Evolutionary conservation across 1,140 invertebrate species (phyloP).

Genomic region (Leptinotarsa texana): DNA sequence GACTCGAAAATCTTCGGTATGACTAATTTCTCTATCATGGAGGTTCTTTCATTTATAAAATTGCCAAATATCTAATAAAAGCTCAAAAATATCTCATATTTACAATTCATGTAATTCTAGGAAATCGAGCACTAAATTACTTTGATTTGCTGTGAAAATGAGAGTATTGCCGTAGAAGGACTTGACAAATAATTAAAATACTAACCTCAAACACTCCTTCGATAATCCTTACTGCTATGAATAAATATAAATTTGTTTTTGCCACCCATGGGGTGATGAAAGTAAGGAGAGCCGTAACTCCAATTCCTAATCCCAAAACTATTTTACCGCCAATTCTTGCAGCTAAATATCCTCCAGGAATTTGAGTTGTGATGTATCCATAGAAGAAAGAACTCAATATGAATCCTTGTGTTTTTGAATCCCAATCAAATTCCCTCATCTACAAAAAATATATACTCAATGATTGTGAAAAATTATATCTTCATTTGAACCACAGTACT

Average conservation of each 20-base stretch:
- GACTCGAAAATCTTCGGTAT: too few relatives aligned
- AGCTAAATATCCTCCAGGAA: constrained; percentile 63
- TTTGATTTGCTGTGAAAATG: too few relatives aligned
- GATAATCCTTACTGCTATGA: constrained; percentile 78
- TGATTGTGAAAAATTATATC: too few relatives aligned
- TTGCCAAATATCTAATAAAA: too few relatives aligned
- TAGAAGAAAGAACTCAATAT: constrained; percentile 89
- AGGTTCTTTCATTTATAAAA: too few relatives aligned
- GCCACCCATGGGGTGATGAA: constrained; percentile 83
- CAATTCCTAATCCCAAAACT: constrained; percentile 79
- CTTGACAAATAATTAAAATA: background rate
- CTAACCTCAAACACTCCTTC: constrained; percentile 87
- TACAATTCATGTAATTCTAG: too few relatives aligned
- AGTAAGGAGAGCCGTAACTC: constrained; percentile 78
- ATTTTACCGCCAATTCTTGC: constrained; percentile 63
- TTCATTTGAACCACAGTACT: too few relatives aligned
- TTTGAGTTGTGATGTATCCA: constrained; percentile 75
- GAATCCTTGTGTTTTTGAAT: constrained; percentile 75
- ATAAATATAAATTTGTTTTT: constrained; percentile 68
- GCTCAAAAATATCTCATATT: too few relatives aligned
- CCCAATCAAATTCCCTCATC: constrained; percentile 76
- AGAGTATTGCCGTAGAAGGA: too few relatives aligned
- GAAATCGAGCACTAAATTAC: too few relatives aligned
- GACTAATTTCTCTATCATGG: too few relatives aligned
- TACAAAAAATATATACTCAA: background rate